Evolutionary conservation across 2,113 vertebrate genomes (phyloP).

Genomic region (Oncorhynchus mykiss): DNA sequence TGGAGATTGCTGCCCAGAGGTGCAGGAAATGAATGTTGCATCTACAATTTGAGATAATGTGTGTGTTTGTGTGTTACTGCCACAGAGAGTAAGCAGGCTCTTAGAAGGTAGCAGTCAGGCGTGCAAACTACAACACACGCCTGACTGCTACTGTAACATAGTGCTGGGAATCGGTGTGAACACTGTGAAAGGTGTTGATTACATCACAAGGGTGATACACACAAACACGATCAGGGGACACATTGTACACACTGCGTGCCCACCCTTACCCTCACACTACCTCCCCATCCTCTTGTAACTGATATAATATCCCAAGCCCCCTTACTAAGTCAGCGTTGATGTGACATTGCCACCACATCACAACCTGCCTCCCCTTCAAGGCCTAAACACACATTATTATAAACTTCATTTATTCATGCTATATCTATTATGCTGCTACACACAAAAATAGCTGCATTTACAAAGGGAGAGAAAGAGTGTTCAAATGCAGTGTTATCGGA

Average conservation of each 20-base stretch:
- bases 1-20: constrained; percentile 24
- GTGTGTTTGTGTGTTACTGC: background rate
- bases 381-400: constrained; percentile 50
- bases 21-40: constrained; percentile 2
- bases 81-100: background rate
- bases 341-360: constrained; percentile 38
- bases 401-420: constrained; percentile 61
- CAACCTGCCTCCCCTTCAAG: constrained; percentile 21
- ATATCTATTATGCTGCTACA: background rate
- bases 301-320: background rate
- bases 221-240: background rate
- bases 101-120: background rate
- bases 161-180: background rate
- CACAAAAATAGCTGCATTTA: constrained; percentile 41
- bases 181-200: background rate
- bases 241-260: background rate
- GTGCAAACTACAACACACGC: background rate
- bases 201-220: background rate
- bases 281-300: background rate
- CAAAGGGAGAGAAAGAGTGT: constrained; percentile 6
- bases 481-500: constrained; percentile 19
- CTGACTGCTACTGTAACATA: background rate
- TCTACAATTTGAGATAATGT: constrained; percentile 8
- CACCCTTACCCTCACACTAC: background rate
- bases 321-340: constrained; percentile 12